Percentiles rank a stretch among this genome's conserved stretches.
Evolutionary conservation across 2,888 invertebrate genomes (phyloP).

Genomic region (Limenitis camilla): DNA sequence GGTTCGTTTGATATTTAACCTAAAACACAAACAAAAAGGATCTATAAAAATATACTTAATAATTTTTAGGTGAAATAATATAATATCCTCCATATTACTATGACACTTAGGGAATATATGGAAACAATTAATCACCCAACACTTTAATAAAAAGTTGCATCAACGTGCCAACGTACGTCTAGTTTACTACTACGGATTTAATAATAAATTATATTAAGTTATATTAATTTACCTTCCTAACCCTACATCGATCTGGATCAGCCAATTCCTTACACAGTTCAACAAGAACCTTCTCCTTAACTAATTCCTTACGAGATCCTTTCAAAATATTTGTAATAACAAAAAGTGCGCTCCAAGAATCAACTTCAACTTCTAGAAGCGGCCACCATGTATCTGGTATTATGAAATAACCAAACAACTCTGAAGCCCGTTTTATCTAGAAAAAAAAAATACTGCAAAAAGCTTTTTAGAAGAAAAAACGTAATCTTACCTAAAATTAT

Average conservation of each 20-base stretch:
- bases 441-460: constrained; percentile 7
- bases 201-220: no score
- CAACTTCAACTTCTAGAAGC: constrained; percentile 77
- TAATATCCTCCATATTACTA: background rate
- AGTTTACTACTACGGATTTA: no score
- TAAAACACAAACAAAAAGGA: constrained; percentile 32
- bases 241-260: constrained; percentile 75
- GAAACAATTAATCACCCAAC: no score
- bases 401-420: constrained; percentile 85
- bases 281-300: constrained; percentile 55
- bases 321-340: constrained; percentile 77
- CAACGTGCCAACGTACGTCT: no score
- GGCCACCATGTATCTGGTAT: constrained; percentile 79
- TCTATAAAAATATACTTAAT: background rate
- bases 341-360: constrained; percentile 68
- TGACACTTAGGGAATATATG: no score
- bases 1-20: constrained; percentile 73
- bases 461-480: no score
- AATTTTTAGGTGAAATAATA: background rate
- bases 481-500: no score
- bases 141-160: no score
- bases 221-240: constrained; percentile 74
- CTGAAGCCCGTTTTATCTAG: constrained; percentile 79
- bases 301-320: constrained; percentile 66
- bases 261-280: constrained; percentile 75